Percentiles rank a stretch among this genome's conserved stretches.
Evolutionary conservation across 1,140 invertebrate species (phyloP).

Genomic region (Meloidogyne hapla): DNA sequence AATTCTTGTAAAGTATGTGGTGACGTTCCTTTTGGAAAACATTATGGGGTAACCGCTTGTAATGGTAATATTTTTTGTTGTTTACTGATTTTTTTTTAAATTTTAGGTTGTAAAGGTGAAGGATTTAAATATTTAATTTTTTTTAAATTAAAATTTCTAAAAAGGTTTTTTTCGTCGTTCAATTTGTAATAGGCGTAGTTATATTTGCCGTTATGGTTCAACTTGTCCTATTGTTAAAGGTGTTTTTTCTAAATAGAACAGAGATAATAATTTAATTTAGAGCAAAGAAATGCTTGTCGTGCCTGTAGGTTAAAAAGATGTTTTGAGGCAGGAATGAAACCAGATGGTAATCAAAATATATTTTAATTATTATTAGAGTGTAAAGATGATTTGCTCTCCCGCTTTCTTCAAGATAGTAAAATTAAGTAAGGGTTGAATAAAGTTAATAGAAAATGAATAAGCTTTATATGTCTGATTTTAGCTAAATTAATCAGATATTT

Average conservation of each 20-base stretch:
- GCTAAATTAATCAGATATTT: too few relatives aligned
- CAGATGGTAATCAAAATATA: conserved; percentile 69
- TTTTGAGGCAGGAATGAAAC: conserved; percentile 95
- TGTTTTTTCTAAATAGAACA: too few relatives aligned
- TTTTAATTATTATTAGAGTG: too few relatives aligned
- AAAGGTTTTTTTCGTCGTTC: not conserved
- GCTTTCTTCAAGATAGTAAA: too few relatives aligned
- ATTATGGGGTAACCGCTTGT: not conserved
- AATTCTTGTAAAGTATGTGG: not conserved
- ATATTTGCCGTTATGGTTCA: too few relatives aligned
- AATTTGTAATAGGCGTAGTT: too few relatives aligned
- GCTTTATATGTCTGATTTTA: too few relatives aligned
- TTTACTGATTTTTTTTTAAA: not conserved
- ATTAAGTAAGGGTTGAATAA: too few relatives aligned
- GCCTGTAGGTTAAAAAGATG: conserved; percentile 93
- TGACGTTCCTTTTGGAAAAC: not conserved
- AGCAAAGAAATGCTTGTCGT: conserved; percentile 82
- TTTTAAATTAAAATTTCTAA: not conserved
- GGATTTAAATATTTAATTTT: not conserved
- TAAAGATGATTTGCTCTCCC: too few relatives aligned
- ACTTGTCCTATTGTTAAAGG: not conserved
- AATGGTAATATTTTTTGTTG: not conserved
- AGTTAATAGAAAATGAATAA: too few relatives aligned
- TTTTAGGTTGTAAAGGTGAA: not conserved
- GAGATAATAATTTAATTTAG: not conserved